Base-by-base conservation (phyloP, 2,113 vertebrate species). In the Cyprinodon brontotheroides region DNA sequence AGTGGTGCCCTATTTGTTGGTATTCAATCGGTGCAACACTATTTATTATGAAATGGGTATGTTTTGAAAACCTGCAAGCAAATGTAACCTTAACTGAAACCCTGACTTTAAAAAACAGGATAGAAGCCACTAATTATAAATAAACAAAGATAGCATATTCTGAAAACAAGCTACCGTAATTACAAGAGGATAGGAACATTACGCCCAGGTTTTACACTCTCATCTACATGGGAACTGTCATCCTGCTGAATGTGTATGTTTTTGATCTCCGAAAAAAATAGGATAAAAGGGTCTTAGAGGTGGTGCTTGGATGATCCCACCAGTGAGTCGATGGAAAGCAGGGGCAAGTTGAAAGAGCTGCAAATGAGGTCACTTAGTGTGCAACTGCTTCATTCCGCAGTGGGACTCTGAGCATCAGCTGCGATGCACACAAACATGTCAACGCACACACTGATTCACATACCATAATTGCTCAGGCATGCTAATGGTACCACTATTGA, bases 341-440 rank as follows among this genome's bases (percentile, higher is more conserved):
- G 6, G 71, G 89, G 78, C 76, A 86, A 87, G 83, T 77, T 87
- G 68, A 77, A 71, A 86, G 76, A 80, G 72, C 39, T 68, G 76
- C 64, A 79, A 87, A 88, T 13, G 9, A 74, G 81, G 80, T 87
- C 85, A 85, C 75, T 87, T 84, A 83, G 77, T 75, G 78, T 70
- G 62, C 64, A 82, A 70, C 76, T 77, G 14, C 81, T 79, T 50
- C 38, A 83, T 39, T 68, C 62, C 50, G 48, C 70, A 14, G 36
- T 68, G 45, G 68, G 70, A 79, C 68, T 61, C 6, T 20, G 65
- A 72, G 66, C 80, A 72, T 71, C 65, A 75, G 61, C 65, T 75
- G 14, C 36, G 37, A 41, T 65, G n/a, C 70, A 65, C 72, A 75
- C 20, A 70, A 15, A 70, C 37, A 29, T 17, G 37, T 62, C 36